Base-by-base conservation (phyloP, 2,797 vertebrate species). In the Microctenopoma stevenorrisi region DNA sequence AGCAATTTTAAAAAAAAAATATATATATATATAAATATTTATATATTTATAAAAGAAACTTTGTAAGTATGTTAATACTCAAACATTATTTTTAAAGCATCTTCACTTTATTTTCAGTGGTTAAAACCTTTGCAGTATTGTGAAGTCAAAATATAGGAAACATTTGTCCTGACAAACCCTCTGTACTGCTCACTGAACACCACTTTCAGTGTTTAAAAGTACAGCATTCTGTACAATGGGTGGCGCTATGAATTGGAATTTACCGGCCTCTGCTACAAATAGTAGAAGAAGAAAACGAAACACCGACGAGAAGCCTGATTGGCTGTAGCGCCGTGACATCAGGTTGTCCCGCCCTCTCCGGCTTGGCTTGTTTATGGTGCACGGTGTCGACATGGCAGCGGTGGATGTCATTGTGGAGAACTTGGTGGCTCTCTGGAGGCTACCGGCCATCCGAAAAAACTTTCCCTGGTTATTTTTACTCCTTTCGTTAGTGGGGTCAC, bases 401-500 rank as follows among this genome's bases (percentile, higher is more conserved):
- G 9, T 86, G 12, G 89, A 82, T 48, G 75, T 81, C 62, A 71
- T 89, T 67, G 92, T 93, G 77, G 76, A 86, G 0, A 83, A 61
- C 3, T 54, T 93, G 54, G 74, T 86, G 40, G 63, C 62, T 0
- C 61, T 95, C 3, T 91, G 94, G 92, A 81, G 61, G 57, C 82
- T 33, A 8, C 64, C 74, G 0, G 30, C 46, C 11, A 18, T 81
- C 26, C 72, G 84, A 0, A 55, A 47, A 0, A 72, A 86, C 56
- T 87, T 96, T n/a, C 94, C 91, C 0, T 91, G 76, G 91, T 40
- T 87, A 0, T 94, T 98, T 74, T 5, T 94, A 26, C 16, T 87
- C 0, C 63, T 94, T 44, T 93, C 91, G 4, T 2, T 94, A 9
- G 71, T 78, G n/a, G 97, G 97, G 0, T 98, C 97, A 0, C 1